Percentiles rank a stretch among this genome's conserved stretches.
phyloP scores from a whole-genome alignment of 1,140 invertebrate genomes.

The Melanaphis sacchari region DNA sequence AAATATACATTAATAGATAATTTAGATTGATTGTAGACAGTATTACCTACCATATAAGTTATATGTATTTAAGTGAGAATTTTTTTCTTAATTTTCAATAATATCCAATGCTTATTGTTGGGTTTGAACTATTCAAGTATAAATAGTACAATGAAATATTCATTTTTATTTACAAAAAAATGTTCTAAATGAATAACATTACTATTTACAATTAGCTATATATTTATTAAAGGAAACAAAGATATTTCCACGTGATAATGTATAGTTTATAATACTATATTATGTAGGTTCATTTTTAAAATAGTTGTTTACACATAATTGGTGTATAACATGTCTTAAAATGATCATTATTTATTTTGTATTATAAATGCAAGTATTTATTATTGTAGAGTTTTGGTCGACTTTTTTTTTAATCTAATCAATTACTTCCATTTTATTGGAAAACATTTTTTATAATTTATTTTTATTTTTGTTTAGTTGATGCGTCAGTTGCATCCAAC shows the following conservation, averaged over 20 bases:
- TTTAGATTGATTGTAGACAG: background rate
- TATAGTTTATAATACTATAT: background rate
- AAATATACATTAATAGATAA: background rate
- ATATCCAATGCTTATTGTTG: background rate
- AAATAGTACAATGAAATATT: background rate
- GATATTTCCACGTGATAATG: background rate
- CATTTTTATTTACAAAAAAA: background rate
- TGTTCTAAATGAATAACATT: background rate
- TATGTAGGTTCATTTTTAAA: background rate
- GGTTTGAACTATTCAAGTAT: background rate
- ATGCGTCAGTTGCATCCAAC: constrained; percentile 48
- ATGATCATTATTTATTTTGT: too few relatives aligned
- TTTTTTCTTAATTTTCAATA: background rate
- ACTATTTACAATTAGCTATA: background rate
- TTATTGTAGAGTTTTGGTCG: too few relatives aligned
- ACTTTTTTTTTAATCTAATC: too few relatives aligned
- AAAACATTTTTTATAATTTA: background rate
- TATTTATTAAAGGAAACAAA: background rate
- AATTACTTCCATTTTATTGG: background rate
- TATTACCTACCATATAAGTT: background rate
- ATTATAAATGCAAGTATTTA: too few relatives aligned
- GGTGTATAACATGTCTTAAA: too few relatives aligned
- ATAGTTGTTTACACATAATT: too few relatives aligned
- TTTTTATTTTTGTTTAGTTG: constrained; percentile 22
- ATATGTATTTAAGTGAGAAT: background rate